Base-by-base conservation (phyloP, 1,140 invertebrate genomes). In the Coenobita brevimanus region DNA sequence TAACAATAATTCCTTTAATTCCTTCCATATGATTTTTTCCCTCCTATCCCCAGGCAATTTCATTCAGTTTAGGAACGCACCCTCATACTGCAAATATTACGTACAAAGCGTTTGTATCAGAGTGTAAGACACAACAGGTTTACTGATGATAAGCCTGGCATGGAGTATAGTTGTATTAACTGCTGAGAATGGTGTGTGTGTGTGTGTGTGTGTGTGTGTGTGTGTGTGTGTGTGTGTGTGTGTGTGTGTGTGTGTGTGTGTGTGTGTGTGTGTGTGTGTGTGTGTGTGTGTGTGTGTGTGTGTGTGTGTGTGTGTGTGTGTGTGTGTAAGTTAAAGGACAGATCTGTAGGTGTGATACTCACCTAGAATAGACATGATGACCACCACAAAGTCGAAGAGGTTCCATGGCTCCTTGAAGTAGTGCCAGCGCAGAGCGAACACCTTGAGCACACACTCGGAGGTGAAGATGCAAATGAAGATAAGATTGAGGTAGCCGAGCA, bases 401-500 rank as follows among this genome's bases (percentile, higher is more conserved):
- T 99, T 99, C 98, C 98, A 99, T 86, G 98, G 98, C 94, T 99
- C 97, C 93, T 97, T 98, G 95, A 99, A 99, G 94, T 99, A 99
- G 94, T 99, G 97, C 94, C 97, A 98, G 92, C 98, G 95, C 91
- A 99, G 95, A 88, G 97, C 98, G 93, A 99, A 97, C 92, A 99
- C 96, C 95, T 99, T 99, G 93, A 99, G 95, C 92, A 98, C 95
- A 94, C 98, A 99, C 95, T 99, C 98, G 91, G 96, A 95, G 93
- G 97, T 98, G 94, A 99, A 99, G 94, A 99, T 97, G 93, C 97
- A 97, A 93, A 99, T 99, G 94, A 99, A 99, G 94, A 99, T 96
- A 94, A 97, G 96, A 93, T 99, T 99, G 90, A 99, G 95, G 93
- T 96, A 96, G 92, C 97, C 96, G 90, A 99, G 93, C 80, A 97